Base-by-base conservation (phyloP, 2,888 invertebrate species). In the Neoaliturus tenellus region DNA sequence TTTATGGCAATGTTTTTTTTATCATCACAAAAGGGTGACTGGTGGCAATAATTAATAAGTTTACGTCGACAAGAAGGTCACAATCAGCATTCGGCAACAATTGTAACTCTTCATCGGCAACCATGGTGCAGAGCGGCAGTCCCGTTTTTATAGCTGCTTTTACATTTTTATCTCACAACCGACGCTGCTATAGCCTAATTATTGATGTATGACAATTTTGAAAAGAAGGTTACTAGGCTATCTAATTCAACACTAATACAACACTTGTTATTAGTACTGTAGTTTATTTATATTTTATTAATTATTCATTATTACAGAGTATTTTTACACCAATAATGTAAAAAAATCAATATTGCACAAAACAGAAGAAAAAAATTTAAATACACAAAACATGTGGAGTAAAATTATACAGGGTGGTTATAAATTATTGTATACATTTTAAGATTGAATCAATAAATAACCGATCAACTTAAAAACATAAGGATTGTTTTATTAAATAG, bases 321-420 rank as follows among this genome's bases (percentile, higher is more conserved):
- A n/a, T n/a, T n/a, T n/a, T n/a, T n/a, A n/a, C n/a, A n/a, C n/a
- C n/a, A n/a, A n/a, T n/a, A n/a, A n/a, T n/a, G n/a, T n/a, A n/a
- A n/a, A n/a, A n/a, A n/a, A n/a, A n/a, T n/a, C n/a, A n/a, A n/a
- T n/a, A n/a, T n/a, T n/a, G n/a, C n/a, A n/a, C n/a, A n/a, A n/a
- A n/a, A n/a, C n/a, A n/a, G n/a, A n/a, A n/a, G n/a, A n/a, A n/a
- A n/a, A n/a, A n/a, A n/a, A n/a, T n/a, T n/a, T n/a, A n/a, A n/a
- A n/a, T n/a, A n/a, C n/a, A n/a, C n/a, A n/a, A n/a, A n/a, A n/a
- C n/a, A n/a, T n/a, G n/a, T n/a, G n/a, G n/a, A n/a, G n/a, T n/a
- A n/a, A n/a, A n/a, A n/a, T n/a, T n/a, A n/a, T 71, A 71, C 71
- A 39, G 73, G 39, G 73, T 73, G 14, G 39, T 73, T n/a, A 73